phyloP scores from a whole-genome alignment of 1,140 invertebrate genomes.

The Acromyrmex echinatior region DNA sequence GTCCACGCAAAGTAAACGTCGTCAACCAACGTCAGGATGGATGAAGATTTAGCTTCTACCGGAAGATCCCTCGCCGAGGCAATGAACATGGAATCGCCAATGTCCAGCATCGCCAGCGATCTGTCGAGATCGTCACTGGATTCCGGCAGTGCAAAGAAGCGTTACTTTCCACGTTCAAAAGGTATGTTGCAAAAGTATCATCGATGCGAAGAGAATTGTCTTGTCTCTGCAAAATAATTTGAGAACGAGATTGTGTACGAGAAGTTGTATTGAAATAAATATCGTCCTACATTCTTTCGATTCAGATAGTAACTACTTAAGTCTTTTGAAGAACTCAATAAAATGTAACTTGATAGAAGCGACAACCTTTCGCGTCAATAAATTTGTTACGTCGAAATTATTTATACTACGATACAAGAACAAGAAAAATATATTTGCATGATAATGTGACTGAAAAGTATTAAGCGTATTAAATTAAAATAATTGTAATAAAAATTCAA shows the following conservation, averaged over 20 bases:
- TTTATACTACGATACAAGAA: background rate
- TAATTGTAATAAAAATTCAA: background rate
- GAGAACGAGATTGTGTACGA: background rate
- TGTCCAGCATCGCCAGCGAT: slow-evolving; percentile 70
- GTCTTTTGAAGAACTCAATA: slow-evolving; percentile 5
- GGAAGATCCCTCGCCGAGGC: background rate
- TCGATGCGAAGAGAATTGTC: background rate
- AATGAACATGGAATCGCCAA: slow-evolving; percentile 63
- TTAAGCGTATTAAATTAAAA: background rate
- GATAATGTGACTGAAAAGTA: background rate
- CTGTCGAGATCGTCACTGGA: slow-evolving; percentile 72
- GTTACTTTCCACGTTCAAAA: background rate
- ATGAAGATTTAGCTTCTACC: slow-evolving; percentile 27
- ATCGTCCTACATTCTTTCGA: background rate
- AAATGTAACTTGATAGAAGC: background rate
- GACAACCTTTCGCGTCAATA: background rate
- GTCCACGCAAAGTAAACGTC: slow-evolving; percentile 13
- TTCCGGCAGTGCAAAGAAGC: slow-evolving; percentile 1
- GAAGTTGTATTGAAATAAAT: background rate
- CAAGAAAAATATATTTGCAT: background rate
- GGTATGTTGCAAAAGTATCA: background rate
- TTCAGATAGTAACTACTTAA: background rate
- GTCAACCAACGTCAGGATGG: slow-evolving; percentile 37
- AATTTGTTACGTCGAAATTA: background rate
- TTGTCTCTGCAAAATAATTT: background rate